Base-by-base conservation (phyloP, 92 coral and sea anemone genomes). In the Diadumene lineata region DNA sequence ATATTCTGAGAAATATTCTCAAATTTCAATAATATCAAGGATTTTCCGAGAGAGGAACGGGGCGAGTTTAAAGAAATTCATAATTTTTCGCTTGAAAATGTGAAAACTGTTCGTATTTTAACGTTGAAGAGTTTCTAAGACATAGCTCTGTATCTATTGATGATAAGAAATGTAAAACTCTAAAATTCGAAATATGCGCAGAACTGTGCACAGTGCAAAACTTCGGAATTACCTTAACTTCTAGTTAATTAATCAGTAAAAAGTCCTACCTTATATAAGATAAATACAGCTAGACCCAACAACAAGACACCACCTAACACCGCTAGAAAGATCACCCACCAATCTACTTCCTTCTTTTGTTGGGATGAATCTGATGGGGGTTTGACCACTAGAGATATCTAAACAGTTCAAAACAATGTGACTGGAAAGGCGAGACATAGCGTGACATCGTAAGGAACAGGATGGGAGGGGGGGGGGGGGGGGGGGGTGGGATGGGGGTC, bases 251-350 rank as follows among this genome's bases (percentile, higher is more conserved):
- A 1, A 33, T 30, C 18, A 38, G 6, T 11, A 72, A 71, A 23
- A 4, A 0, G 6, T 53, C 63, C 27, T 64, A 86, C 91, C 91
- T 82, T 86, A 22, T 86, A 86, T 38, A 86, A 73, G 24, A 82
- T 30, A 11, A 66, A 43, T 23, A 69, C 63, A 22, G 84, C 87
- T 0, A 34, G 65, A 50, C 81, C 87, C 21, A 86, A 81, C 44
- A 86, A 75, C 30, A 78, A 43, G 34, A 86, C 58, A 19, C 87
- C 91, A 7, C 87, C 91, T 1, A 86, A 66, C 11, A 43, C 87
- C 0, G 91, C 85, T 31, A 86, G 75, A 19, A 86, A 32, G 27
- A 58, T 66, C 23, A 86, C 78, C 91, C 91, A 86, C 91, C 91
- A 86, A 11, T 87, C 87, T 11, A 70, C 53, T 6, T 77, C 43